A percentile compares a stretch with the other conserved stretches of the same genome.
These are phyloP conservation scores for Heliocidaris tuberculata DNA, from an alignment of 35 echinoderm and acorn worm species.

Conservation along the genomic window DNA sequence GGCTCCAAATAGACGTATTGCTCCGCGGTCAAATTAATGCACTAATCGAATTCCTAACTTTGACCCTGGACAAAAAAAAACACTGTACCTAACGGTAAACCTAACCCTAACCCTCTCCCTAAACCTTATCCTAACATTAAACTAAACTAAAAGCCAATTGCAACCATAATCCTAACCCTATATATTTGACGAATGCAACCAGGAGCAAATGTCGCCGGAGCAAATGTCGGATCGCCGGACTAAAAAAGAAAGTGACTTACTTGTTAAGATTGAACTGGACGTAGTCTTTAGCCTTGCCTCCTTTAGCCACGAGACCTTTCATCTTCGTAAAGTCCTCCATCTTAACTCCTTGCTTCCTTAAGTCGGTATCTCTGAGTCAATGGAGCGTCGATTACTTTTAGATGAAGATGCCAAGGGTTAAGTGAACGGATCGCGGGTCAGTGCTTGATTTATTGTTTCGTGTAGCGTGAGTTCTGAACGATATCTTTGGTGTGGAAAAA, in stretches of 20 bases:
- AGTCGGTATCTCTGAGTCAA: neutral
- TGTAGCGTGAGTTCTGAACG: neutral
- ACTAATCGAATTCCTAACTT: too few relatives aligned
- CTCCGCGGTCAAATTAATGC: too few relatives aligned
- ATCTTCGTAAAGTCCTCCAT: slow-evolving; percentile 44
- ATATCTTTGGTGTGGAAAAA: neutral
- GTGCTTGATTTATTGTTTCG: neutral
- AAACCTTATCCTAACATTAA: too few relatives aligned
- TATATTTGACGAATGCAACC: too few relatives aligned
- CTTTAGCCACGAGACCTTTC: slow-evolving; percentile 29
- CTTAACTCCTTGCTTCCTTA: neutral
- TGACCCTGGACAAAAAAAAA: too few relatives aligned
- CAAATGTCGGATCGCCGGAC: neutral
- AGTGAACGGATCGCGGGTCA: neutral
- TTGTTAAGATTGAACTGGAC: slow-evolving; percentile 48
- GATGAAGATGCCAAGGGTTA: neutral
- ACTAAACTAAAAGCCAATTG: too few relatives aligned
- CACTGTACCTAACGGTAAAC: too few relatives aligned
- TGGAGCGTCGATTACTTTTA: neutral
- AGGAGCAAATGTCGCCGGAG: neutral
- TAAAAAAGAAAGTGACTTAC: neutral
- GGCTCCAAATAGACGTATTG: too few relatives aligned
- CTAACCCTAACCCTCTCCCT: too few relatives aligned
- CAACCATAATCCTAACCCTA: too few relatives aligned
- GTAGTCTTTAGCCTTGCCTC: slow-evolving; percentile 10